These are phyloP conservation scores for Eulemur coronatus DNA, from an alignment of 2,797 vertebrate species.

Conservation along the genomic window DNA sequence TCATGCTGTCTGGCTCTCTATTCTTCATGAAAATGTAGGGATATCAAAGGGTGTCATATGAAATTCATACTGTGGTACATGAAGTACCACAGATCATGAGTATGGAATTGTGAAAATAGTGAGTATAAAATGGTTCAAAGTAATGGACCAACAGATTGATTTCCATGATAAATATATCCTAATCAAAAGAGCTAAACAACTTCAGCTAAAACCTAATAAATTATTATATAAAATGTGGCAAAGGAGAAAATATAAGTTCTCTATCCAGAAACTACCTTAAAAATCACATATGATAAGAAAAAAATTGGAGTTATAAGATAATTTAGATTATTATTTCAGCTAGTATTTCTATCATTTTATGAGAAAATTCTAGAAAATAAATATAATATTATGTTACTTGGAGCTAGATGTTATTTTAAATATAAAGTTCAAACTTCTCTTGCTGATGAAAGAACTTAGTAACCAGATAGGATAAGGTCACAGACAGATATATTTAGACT, in stretches of 20 bases:
- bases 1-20: constrained; percentile 8
- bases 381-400: not conserved
- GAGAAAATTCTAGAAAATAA: constrained; percentile 11
- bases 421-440: not conserved
- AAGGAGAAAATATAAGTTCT: not conserved
- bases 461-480: not conserved
- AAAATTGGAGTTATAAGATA: not conserved
- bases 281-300: not conserved
- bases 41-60: constrained; percentile 34
- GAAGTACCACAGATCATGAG: not conserved
- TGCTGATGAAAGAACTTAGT: not conserved
- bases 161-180: not conserved
- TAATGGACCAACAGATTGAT: not conserved
- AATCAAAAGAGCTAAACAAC: constrained; percentile 9
- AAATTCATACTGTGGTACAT: constrained; percentile 5
- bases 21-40: constrained; percentile 43
- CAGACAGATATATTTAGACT: not conserved
- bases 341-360: constrained; percentile 8
- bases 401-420: not conserved
- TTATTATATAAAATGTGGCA: not conserved
- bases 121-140: not conserved
- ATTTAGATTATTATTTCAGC: not conserved
- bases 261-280: not conserved
- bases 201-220: not conserved
- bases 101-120: not conserved